Percentiles rank a stretch among this genome's conserved stretches.
These are phyloP conservation scores for Troides aeacus DNA, from an alignment of 2,888 invertebrate genomes.

Conservation along the genomic window DNA sequence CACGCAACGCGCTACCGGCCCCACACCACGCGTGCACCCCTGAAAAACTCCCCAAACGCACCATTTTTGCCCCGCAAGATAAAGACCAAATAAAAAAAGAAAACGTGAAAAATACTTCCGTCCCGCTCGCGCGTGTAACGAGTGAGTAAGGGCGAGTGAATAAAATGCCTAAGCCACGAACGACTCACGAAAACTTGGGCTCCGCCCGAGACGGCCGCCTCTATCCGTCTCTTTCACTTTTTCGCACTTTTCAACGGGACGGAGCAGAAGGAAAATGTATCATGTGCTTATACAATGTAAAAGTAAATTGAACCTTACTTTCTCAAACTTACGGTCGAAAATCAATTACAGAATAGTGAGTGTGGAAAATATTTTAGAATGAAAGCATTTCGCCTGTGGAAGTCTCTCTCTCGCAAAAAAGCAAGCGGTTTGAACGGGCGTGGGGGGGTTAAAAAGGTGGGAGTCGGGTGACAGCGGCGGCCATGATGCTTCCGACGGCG, in stretches of 20 bases:
- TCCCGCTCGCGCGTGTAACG: constrained; percentile 55
- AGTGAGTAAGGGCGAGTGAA: constrained; percentile 55
- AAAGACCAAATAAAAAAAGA: constrained; percentile 80
- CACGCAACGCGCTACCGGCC: constrained; percentile 67
- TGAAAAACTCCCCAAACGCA: constrained; percentile 60
- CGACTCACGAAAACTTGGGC: constrained; percentile 79
- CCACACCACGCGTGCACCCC: constrained; percentile 42
- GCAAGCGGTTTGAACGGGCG: constrained; percentile 55
- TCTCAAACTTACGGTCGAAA: background rate
- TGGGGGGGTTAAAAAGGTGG: constrained; percentile 53
- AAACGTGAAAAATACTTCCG: constrained; percentile 74
- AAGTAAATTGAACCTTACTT: constrained; percentile 38
- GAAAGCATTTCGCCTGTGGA: constrained; percentile 71
- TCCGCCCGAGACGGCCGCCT: constrained; percentile 77
- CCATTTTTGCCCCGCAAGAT: constrained; percentile 76
- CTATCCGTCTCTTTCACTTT: constrained; percentile 80
- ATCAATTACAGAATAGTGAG: constrained; percentile 34
- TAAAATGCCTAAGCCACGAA: constrained; percentile 73
- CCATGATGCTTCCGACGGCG: constrained; percentile 73
- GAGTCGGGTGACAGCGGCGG: constrained; percentile 54
- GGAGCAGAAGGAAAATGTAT: constrained; percentile 38
- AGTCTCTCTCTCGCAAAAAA: constrained; percentile 80
- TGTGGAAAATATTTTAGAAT: constrained; percentile 77
- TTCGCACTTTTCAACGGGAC: constrained; percentile 75
- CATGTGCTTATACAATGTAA: constrained; percentile 29